Conservation (phyloP, 2,113 vertebrate species). For the Hippopotamus amphibius region DNA sequence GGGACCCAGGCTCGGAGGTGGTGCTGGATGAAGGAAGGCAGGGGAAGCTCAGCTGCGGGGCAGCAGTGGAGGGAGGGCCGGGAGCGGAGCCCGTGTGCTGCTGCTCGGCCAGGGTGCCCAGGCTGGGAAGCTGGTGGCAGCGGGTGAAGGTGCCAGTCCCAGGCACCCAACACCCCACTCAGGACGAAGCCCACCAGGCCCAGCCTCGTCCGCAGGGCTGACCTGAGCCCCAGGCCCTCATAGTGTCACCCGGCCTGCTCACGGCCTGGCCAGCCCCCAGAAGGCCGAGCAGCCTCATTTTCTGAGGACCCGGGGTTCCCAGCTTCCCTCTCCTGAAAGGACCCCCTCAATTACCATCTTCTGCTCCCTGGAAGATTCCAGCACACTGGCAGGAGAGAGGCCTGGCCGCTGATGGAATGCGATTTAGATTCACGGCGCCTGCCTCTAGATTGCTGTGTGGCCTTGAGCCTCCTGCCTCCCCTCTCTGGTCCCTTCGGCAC, state of each 20-base stretch:
- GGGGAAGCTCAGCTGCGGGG: no score
- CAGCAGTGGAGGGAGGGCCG: no score
- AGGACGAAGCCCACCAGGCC: background rate
- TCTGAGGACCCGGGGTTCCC: background rate
- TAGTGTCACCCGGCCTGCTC: background rate
- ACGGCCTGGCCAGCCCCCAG: background rate
- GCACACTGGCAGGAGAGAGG: background rate
- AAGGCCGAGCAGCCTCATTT: background rate
- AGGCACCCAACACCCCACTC: background rate
- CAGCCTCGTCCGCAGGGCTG: background rate
- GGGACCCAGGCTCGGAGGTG: background rate
- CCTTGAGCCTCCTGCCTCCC: fast-evolving
- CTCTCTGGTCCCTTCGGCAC: background rate
- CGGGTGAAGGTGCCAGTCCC: background rate
- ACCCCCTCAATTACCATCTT: fast-evolving
- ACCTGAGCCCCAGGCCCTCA: no score
- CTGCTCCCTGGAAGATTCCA: background rate
- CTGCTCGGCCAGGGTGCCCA: no score
- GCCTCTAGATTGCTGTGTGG: background rate
- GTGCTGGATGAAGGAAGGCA: background rate
- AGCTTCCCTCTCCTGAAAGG: background rate
- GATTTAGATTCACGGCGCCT: background rate
- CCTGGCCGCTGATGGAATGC: fast-evolving
- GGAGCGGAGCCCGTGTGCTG: background rate
- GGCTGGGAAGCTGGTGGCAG: background rate